Percentiles rank a stretch among this genome's conserved stretches.
phyloP scores from a whole-genome alignment of 2,888 invertebrate genomes.

The Caenorhabditis sulstoni region DNA sequence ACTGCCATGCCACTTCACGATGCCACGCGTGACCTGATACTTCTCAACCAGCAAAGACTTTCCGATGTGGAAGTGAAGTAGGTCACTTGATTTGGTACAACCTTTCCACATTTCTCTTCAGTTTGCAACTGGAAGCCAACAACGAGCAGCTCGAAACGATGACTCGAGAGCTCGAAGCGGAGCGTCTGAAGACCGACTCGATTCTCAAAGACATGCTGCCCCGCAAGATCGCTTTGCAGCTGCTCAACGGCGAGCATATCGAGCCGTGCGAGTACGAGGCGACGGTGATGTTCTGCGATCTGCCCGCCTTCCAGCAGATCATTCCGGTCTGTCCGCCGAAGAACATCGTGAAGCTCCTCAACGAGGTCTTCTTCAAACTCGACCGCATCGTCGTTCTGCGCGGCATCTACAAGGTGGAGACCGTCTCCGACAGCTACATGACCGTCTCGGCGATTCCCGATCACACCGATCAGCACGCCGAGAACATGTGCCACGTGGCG shows the following conservation, averaged over 20 bases:
- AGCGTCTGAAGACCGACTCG: constrained; percentile 77
- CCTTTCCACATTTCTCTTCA: constrained; percentile 64
- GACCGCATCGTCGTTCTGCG: constrained; percentile 76
- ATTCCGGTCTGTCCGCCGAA: constrained; percentile 80
- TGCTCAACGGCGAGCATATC: constrained; percentile 79
- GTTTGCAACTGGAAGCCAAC: constrained; percentile 81
- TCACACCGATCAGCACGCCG: constrained; percentile 74
- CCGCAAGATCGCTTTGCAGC: constrained; percentile 78
- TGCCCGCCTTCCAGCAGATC: constrained; percentile 81
- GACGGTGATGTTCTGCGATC: constrained; percentile 81
- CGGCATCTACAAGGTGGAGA: constrained; percentile 78
- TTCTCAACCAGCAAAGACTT: constrained; percentile 79
- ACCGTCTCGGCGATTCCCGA: constrained; percentile 75
- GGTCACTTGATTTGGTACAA: not conserved
- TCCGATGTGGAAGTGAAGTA: constrained; percentile 80
- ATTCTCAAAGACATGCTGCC: constrained; percentile 81
- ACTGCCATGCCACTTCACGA: constrained; percentile 79
- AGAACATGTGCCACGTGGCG: constrained; percentile 80
- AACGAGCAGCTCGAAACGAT: constrained; percentile 81
- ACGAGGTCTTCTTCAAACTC: constrained; percentile 81
- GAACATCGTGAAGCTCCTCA: constrained; percentile 81
- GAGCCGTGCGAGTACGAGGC: constrained; percentile 78
- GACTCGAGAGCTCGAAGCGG: constrained; percentile 77
- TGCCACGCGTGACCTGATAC: constrained; percentile 79
- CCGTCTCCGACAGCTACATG: constrained; percentile 78